Conservation (phyloP, 1,140 invertebrate species). For the Plutomurus gul region DNA sequence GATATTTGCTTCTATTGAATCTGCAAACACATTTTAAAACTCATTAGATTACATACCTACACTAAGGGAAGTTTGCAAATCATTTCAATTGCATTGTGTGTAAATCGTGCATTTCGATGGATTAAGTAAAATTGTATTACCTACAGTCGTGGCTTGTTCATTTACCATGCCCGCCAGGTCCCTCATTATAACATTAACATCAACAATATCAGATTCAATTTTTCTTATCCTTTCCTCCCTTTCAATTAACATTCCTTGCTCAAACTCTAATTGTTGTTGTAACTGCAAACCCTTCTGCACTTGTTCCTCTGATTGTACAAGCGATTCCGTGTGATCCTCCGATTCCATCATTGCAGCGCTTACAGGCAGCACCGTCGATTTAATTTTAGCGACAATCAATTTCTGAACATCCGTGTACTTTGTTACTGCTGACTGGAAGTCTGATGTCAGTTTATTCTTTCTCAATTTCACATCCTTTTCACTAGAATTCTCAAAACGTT, state of each 20-base stretch:
- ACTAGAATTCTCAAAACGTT: conserved; percentile 65
- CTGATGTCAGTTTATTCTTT: conserved; percentile 76
- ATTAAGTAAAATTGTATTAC: conserved; percentile 62
- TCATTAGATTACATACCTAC: neutral
- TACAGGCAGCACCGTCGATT: conserved; percentile 68
- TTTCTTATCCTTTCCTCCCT: conserved; percentile 72
- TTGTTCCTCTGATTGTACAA: conserved; percentile 56
- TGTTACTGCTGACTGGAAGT: conserved; percentile 76
- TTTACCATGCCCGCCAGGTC: conserved; percentile 79
- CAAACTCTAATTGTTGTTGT: conserved; percentile 70
- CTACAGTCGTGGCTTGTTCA: conserved; percentile 79
- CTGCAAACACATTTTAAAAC: conserved; percentile 61
- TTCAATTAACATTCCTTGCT: conserved; percentile 74
- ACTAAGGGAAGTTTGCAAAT: neutral
- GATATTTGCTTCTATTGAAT: conserved; percentile 85
- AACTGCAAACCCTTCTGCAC: conserved; percentile 59
- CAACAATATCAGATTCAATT: conserved; percentile 83
- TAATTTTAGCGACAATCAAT: conserved; percentile 77
- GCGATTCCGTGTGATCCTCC: conserved; percentile 57
- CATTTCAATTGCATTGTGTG: neutral
- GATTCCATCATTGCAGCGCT: conserved; percentile 57
- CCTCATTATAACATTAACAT: conserved; percentile 90
- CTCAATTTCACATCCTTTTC: conserved; percentile 79
- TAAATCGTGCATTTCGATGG: no score
- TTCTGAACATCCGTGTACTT: conserved; percentile 79